These are phyloP conservation scores for Linhomoeus sp. DNA, from an alignment of 2,888 invertebrate species.

Conservation along the genomic window DNA sequence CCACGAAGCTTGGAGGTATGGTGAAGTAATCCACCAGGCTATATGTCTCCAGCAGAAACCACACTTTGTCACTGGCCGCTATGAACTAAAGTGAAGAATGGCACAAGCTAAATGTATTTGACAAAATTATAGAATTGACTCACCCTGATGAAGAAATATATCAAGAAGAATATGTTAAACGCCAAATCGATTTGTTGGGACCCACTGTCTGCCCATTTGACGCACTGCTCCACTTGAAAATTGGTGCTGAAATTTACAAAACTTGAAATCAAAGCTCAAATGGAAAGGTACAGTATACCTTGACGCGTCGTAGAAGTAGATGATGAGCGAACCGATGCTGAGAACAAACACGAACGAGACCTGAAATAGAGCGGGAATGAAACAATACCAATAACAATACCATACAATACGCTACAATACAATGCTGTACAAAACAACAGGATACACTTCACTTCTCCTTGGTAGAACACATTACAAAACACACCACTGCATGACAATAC, in stretches of 20 bases:
- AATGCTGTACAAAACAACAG: no score
- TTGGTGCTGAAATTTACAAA: slow-evolving; percentile 26
- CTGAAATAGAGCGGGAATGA: slow-evolving; percentile 51
- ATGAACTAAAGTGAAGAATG: slow-evolving; percentile 53
- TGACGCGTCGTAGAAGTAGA: slow-evolving; percentile 99
- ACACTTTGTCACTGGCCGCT: slow-evolving; percentile 99
- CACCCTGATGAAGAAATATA: slow-evolving; percentile 99
- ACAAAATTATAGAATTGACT: no score
- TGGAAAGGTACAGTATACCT: slow-evolving; percentile 6
- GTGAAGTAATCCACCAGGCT: slow-evolving; percentile 99
- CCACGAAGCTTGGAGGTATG: slow-evolving; percentile 99
- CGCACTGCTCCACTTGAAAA: slow-evolving; percentile 67
- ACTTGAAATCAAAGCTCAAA: no score
- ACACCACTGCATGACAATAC: no score
- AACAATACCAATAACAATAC: no score
- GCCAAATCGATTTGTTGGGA: slow-evolving; percentile 99
- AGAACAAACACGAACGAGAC: slow-evolving; percentile 99
- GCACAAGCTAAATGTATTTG: no score
- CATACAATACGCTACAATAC: no score
- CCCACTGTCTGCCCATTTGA: slow-evolving; percentile 94
- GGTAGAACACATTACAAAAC: no score
- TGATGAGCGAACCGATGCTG: slow-evolving; percentile 98
- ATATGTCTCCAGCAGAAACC: slow-evolving; percentile 99
- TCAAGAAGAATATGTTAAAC: slow-evolving; percentile 99
- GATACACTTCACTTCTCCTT: no score